Base-by-base conservation (phyloP, 2,797 vertebrate genomes). In the Paramormyrops hopkinsi region DNA sequence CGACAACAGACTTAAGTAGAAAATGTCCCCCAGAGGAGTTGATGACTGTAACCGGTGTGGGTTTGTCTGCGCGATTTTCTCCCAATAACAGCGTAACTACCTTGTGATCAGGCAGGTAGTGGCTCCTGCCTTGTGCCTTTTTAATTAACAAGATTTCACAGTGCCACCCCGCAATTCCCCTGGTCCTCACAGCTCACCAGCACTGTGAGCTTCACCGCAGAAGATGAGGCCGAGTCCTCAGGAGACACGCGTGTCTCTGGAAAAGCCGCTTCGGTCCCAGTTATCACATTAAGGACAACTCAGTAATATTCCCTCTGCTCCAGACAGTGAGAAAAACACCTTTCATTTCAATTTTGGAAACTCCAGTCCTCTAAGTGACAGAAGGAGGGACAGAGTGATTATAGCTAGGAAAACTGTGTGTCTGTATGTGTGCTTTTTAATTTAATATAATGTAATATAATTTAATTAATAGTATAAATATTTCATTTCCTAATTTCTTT, bases 301-400 rank as follows among this genome's bases (percentile, higher is more conserved):
- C 69, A 88, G 65, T 88, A 88, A 88, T 88, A 82, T 79, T 83
- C 69, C 88, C 88, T 33, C 29, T 4, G 73, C 48, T 53, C 46
- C 33, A 19, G 73, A 54, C 88, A 37, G 69, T 53, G 62, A 51
- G 69, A 88, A 79, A 82, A 56, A 88, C 86, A 88, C 86, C 86
- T 88, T 65, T 46, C 50, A 65, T 88, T 88, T 88, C 56, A 88
- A 88, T 65, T 56, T 62, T 44, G 56, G 33, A 22, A 84, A 44
- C 44, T 44, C n/a, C 46, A 48, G 0, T n/a, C 82, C n/a, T 44
- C n/a, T 14, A 22, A 48, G 44, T 50, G 44, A 48, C 82, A 48
- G 3, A 29, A 22, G 46, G 19, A 14, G 82, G 11, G 46, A 14
- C 1, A n/a, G 82, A n/a, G 41, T 25, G n/a, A 51, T 84, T 25